Conservation (phyloP, 1,140 invertebrate species). For the Apis mellifera region Amel_HAv3.1 CM009933.2:4998001-4998500, state of each 20-base stretch:
- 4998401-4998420: too few relatives aligned
- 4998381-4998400: too few relatives aligned
- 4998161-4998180: slow-evolving; percentile 52
- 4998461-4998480: too few relatives aligned
- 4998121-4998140: slow-evolving; percentile 8
- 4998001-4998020: not conserved
- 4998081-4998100: slow-evolving; percentile 37
- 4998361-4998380: not conserved
- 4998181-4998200: slow-evolving; percentile 55
- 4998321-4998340: not conserved
- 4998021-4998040: not conserved
- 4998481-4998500: too few relatives aligned
- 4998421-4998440: too few relatives aligned
- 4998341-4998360: not conserved
- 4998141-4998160: not conserved
- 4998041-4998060: slow-evolving; percentile 39
- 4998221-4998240: slow-evolving; percentile 11
- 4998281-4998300: not conserved
- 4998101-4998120: slow-evolving; percentile 49
- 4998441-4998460: not conserved
- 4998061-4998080: slow-evolving; percentile 33
- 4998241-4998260: slow-evolving; percentile 15
- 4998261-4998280: slow-evolving; percentile 1
- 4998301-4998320: not conserved
- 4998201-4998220: slow-evolving; percentile 45